Evolutionary conservation across 2,888 invertebrate species (phyloP).

Genomic region (Trichacis sp.): DNA sequence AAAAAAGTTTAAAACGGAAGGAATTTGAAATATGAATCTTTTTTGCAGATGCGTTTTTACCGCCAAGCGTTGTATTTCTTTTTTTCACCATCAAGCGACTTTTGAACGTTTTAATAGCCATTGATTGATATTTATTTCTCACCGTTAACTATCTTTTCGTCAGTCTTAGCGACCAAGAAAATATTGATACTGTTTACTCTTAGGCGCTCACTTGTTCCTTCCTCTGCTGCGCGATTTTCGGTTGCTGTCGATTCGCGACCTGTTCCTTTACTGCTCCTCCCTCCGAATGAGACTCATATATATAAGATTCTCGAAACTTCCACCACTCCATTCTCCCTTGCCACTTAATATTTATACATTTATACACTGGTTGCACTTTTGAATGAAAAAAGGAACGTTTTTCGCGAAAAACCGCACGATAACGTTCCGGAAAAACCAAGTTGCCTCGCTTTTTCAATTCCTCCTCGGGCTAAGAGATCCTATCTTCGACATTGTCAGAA

Average conservation of each 20-base stretch:
- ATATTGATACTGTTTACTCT: no score
- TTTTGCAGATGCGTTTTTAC: no score
- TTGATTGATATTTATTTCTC: no score
- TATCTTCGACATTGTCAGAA: background rate
- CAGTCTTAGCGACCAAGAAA: no score
- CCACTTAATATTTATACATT: constrained; percentile 39
- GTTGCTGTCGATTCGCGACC: constrained; percentile 44
- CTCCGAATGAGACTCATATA: constrained; percentile 42
- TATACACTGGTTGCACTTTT: constrained; percentile 38
- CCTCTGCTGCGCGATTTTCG: constrained; percentile 38
- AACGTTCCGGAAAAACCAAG: background rate
- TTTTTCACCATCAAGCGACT: no score
- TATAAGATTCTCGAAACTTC: constrained; percentile 36
- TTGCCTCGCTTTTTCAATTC: background rate
- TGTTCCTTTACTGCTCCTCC: constrained; percentile 44
- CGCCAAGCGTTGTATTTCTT: no score
- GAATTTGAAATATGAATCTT: no score
- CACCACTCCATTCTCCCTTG: constrained; percentile 42
- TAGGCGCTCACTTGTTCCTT: constrained; percentile 8
- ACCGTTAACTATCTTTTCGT: no score
- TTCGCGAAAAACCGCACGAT: background rate
- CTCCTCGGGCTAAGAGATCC: background rate
- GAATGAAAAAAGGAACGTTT: constrained; percentile 29
- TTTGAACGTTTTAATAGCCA: no score
- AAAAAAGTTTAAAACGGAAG: no score